These are phyloP conservation scores for Notarius quadriscutis DNA, from an alignment of 2,113 vertebrate species.

Conservation along the genomic window DNA sequence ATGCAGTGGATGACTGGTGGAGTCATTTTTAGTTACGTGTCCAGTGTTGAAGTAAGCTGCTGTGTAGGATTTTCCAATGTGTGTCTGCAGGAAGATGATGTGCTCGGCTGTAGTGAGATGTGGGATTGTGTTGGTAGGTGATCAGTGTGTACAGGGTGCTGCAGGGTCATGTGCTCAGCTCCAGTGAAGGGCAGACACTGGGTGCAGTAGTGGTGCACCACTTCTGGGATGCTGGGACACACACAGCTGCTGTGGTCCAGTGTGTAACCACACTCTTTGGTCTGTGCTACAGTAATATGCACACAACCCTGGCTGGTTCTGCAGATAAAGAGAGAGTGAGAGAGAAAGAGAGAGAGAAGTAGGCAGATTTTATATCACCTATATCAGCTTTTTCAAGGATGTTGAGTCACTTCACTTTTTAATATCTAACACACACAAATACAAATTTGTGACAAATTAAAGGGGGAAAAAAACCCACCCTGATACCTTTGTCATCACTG, in stretches of 20 bases:
- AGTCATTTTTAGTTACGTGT: neutral
- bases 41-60: neutral
- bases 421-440: neutral
- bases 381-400: conserved; percentile 26
- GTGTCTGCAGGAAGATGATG: neutral
- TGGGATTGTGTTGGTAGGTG: neutral
- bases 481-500: neutral
- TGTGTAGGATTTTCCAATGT: neutral
- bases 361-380: conserved; percentile 14
- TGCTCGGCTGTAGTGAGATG: neutral
- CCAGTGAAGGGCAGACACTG: conserved; percentile 93
- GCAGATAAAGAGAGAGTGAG: conserved; percentile 14
- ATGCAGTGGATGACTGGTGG: neutral
- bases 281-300: conserved; percentile 97
- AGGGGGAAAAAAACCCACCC: neutral
- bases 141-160: conserved; percentile 79
- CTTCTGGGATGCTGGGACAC: conserved; percentile 86
- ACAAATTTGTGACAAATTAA: neutral
- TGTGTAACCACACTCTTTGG: conserved; percentile 88
- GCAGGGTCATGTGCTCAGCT: conserved; percentile 92
- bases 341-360: neutral
- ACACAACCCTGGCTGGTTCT: conserved; percentile 96
- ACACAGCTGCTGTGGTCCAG: conserved; percentile 88
- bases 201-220: conserved; percentile 87
- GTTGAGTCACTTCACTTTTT: conserved; percentile 4